Percentiles rank a stretch among this genome's conserved stretches.
phyloP scores from a whole-genome alignment of 1,140 invertebrate genomes.

The Hirudo medicinalis region DNA sequence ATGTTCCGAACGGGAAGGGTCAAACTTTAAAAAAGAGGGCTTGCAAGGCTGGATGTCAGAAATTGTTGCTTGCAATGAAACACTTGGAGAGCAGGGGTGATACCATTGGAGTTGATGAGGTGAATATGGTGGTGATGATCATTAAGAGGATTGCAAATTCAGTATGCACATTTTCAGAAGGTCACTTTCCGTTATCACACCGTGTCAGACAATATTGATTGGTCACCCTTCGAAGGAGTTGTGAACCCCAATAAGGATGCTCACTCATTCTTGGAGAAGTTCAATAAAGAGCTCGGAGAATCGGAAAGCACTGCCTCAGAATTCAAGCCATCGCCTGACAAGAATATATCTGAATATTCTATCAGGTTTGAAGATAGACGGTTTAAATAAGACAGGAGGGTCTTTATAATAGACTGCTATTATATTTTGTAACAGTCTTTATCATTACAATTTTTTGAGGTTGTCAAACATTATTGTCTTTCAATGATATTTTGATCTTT shows the following conservation, averaged over 20 bases:
- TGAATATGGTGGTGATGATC: too few species aligned
- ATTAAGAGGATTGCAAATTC: too few species aligned
- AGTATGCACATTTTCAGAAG: too few species aligned
- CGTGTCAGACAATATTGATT: too few species aligned
- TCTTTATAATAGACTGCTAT: too few species aligned
- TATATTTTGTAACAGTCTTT: too few species aligned
- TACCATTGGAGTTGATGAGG: not conserved
- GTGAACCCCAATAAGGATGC: too few species aligned
- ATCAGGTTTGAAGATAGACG: not conserved
- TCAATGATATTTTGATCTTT: not conserved
- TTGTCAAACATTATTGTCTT: too few species aligned
- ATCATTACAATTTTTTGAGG: too few species aligned
- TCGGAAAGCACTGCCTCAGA: not conserved
- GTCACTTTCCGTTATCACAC: too few species aligned
- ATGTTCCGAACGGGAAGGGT: not conserved
- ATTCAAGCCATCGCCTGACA: not conserved
- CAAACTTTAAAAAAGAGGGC: not conserved
- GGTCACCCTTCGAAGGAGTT: too few species aligned
- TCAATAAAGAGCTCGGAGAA: slow-evolving; percentile 13
- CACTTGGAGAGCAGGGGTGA: not conserved
- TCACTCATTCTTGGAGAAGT: not conserved
- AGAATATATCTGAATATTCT: slow-evolving; percentile 9
- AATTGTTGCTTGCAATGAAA: not conserved
- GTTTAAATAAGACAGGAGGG: too few species aligned
- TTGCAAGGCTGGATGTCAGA: not conserved